Percentiles rank a stretch among this genome's conserved stretches.
phyloP scores from a whole-genome alignment of 2,888 invertebrate species.

The Drosophila hamatofila region DNA sequence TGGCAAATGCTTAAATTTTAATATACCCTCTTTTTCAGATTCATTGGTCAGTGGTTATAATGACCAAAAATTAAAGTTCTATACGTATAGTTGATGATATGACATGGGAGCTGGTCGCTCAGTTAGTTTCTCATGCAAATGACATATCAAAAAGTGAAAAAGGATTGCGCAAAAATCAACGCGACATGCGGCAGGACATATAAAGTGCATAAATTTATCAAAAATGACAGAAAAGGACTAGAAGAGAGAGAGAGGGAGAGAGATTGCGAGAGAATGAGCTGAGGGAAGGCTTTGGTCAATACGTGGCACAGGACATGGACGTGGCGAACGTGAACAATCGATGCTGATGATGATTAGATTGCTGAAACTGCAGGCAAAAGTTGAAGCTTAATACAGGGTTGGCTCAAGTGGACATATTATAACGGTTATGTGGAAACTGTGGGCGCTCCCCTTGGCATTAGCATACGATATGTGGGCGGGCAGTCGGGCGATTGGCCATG shows the following conservation, averaged over 20 bases:
- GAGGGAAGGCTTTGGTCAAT: slow-evolving; percentile 58
- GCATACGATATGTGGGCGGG: slow-evolving; percentile 43
- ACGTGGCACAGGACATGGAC: slow-evolving; percentile 48
- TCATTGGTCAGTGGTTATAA: not conserved
- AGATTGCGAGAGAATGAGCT: not conserved
- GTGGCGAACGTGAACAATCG: slow-evolving; percentile 35
- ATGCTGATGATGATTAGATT: slow-evolving; percentile 70
- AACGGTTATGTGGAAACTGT: slow-evolving; percentile 38
- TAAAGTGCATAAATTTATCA: slow-evolving; percentile 77
- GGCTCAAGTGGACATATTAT: slow-evolving; percentile 61
- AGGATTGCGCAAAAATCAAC: slow-evolving; percentile 71
- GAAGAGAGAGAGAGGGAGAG: not conserved
- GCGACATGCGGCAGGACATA: slow-evolving; percentile 75
- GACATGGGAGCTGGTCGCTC: slow-evolving; percentile 1
- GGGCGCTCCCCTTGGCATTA: slow-evolving; percentile 45
- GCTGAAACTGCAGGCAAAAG: slow-evolving; percentile 33
- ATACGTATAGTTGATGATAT: slow-evolving; percentile 10
- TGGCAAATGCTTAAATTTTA: too few relatives aligned
- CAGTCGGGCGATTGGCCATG: slow-evolving; percentile 7
- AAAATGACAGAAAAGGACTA: slow-evolving; percentile 29
- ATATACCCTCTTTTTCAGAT: not conserved
- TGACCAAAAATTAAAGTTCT: slow-evolving; percentile 12
- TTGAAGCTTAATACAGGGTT: slow-evolving; percentile 15
- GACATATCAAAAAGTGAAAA: slow-evolving; percentile 60
- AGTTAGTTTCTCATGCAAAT: slow-evolving; percentile 78